Conservation (phyloP, 2,113 vertebrate genomes). For the Microtus oregoni region DNA sequence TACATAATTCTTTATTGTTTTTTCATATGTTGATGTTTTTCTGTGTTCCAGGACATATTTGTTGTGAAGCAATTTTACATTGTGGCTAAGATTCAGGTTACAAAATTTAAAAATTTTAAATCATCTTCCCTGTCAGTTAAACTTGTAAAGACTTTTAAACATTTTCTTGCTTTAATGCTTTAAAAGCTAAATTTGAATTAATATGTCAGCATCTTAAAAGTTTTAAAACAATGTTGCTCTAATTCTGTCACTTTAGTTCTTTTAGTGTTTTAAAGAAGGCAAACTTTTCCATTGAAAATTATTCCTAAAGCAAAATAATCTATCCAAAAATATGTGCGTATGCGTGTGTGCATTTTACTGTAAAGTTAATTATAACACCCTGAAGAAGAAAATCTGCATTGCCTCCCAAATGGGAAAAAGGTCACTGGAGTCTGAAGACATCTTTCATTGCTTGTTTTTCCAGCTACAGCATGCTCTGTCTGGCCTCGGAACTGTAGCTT, state of each 20-base stretch:
- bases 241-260: background rate
- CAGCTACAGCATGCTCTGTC: rapidly evolving
- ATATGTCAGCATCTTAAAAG: background rate
- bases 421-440: background rate
- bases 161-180: background rate
- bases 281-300: background rate
- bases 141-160: background rate
- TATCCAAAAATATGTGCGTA: background rate
- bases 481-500: background rate
- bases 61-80: background rate
- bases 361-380: background rate
- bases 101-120: background rate
- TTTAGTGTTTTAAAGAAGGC: background rate
- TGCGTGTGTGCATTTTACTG: background rate
- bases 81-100: background rate
- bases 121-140: background rate
- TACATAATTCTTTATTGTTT: background rate
- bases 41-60: background rate
- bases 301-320: background rate
- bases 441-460: background rate
- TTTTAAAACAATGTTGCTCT: background rate
- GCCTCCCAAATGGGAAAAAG: background rate
- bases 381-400: background rate
- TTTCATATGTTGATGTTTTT: background rate
- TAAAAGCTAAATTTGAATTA: background rate